Base-by-base conservation (phyloP, 2,797 vertebrate genomes). In the Crossoptilon crossoptilon region DNA sequence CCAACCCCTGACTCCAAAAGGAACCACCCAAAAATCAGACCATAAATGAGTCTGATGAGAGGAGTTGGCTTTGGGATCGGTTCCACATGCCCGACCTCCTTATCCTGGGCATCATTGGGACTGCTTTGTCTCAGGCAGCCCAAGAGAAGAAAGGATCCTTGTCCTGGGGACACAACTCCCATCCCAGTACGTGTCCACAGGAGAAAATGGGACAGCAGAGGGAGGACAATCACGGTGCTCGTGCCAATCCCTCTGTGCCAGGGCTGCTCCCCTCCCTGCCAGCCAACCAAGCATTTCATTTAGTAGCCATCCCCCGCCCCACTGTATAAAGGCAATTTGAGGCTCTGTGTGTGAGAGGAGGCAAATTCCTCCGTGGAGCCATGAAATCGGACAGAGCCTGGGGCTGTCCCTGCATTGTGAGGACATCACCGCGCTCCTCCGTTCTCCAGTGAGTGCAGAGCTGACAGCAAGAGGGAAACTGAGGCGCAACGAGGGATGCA, bases 61-160 rank as follows among this genome's bases (percentile, higher is more conserved):
- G 10, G 55, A 39, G 8, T 4, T 46, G 21, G 44, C 8, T 29
- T 51, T 88, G 64, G 84, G 76, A n/a, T 35, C 1, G 16, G 49
- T 23, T 41, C 41, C 24, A 24, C 33, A 1, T 18, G 31, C 7
- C 81, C 24, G 21, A 58, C 13, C 39, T 29, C 27, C n/a, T 53
- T 58, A 14, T 14, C 23, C 39, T 2, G 12, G 1, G 5, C 39
- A 8, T 14, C 39, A 51, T 51, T 26, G 10, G 14, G 44, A 18
- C 44, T 60, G 9, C 67, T 91, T 72, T 49, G 93, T 91, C 67
- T 59, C 62, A 8, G 94, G 89, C 90, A 87, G 87, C 76, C 46
- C 67, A 84, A 26, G 46, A 69, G 87, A 96, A 97, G 96, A 96
- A 97, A 97, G 88, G 96, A 77, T 88, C 96, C 94, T 96, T 97